phyloP scores from a whole-genome alignment of 2,113 vertebrate genomes.

The Parotia lawesii region DNA sequence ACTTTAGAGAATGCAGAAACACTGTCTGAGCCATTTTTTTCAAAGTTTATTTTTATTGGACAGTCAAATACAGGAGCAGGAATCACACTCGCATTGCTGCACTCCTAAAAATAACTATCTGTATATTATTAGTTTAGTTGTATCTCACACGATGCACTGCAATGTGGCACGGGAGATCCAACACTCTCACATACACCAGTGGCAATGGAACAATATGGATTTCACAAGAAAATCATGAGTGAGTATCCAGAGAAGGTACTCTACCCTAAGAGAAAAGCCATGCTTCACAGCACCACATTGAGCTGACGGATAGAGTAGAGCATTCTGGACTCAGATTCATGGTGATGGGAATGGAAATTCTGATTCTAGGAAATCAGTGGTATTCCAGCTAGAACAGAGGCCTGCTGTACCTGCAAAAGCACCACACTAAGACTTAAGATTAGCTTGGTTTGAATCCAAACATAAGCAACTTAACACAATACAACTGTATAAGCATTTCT shows the following conservation, averaged over 20 bases:
- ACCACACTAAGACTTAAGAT: neutral
- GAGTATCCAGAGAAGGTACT: neutral
- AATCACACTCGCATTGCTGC: neutral
- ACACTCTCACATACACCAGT: neutral
- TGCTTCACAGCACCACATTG: neutral
- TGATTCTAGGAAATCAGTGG: neutral
- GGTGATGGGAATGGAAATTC: neutral
- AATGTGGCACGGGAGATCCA: neutral
- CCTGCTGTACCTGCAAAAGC: neutral
- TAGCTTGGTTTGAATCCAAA: neutral
- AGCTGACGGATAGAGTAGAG: fast-evolving
- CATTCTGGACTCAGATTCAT: neutral
- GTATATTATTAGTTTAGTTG: neutral
- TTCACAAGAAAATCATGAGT: neutral
- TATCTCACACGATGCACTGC: neutral
- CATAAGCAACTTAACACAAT: neutral
- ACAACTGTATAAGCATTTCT: neutral
- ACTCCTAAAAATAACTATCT: neutral
- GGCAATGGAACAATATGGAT: neutral
- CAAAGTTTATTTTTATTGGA: neutral
- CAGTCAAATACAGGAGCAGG: neutral
- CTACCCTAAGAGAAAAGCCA: neutral
- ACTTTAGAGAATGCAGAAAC: neutral
- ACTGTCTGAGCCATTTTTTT: fast-evolving
- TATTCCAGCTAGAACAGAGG: neutral